These are phyloP conservation scores for Formica aserva DNA, from an alignment of 2,888 invertebrate species.

Conservation along the genomic window DNA sequence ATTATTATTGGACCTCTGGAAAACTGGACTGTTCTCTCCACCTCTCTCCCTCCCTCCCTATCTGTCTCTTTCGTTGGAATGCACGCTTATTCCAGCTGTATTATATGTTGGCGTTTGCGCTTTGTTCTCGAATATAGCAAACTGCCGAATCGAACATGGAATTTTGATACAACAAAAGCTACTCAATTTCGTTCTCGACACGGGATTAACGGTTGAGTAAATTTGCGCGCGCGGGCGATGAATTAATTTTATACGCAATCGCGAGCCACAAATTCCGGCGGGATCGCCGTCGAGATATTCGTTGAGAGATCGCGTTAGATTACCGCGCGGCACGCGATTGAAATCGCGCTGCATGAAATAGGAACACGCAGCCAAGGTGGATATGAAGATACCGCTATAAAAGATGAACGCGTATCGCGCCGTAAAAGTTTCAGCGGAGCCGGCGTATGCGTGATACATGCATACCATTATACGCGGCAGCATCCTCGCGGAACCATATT, in stretches of 20 bases:
- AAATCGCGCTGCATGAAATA: constrained; percentile 32
- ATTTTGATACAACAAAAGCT: background rate
- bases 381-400: constrained; percentile 11
- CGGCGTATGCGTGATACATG: constrained; percentile 55
- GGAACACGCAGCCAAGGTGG: background rate
- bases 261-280: background rate
- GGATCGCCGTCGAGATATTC: background rate
- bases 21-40: background rate
- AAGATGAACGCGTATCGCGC: constrained; percentile 37
- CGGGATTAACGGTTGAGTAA: background rate
- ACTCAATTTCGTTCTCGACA: background rate
- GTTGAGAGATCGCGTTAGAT: background rate
- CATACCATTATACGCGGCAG: constrained; percentile 41
- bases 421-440: constrained; percentile 42
- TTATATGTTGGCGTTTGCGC: background rate
- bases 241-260: background rate
- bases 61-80: background rate
- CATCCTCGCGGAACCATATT: constrained; percentile 59
- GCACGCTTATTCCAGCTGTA: background rate
- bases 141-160: background rate
- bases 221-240: background rate
- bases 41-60: background rate
- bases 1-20: constrained; percentile 23
- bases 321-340: constrained; percentile 3
- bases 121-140: constrained; percentile 14